phyloP scores from a whole-genome alignment of 1,140 invertebrate species.

The Odontomachus brunneus region DNA sequence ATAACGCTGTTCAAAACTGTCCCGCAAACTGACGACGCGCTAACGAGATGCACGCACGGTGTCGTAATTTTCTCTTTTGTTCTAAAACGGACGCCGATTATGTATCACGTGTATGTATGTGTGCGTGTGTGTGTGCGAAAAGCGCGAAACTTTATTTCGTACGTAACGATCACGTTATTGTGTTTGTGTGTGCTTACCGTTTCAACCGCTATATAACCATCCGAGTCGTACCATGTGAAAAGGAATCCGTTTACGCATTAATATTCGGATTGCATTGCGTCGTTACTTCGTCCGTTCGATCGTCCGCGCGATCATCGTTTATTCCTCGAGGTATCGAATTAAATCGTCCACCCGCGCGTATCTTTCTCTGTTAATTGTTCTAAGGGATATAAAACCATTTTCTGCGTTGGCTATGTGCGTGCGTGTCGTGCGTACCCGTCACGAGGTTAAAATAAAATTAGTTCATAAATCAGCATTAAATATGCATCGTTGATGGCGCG shows the following conservation, averaged over 20 bases:
- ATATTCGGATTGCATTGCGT: conserved; percentile 3
- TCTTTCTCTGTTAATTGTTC: neutral
- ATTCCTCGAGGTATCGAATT: conserved; percentile 30
- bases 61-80: conserved; percentile 52
- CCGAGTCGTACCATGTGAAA: conserved; percentile 6
- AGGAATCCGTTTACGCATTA: conserved; percentile 31
- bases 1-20: conserved; percentile 58
- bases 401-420: neutral
- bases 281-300: conserved; percentile 21
- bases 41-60: conserved; percentile 21
- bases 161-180: neutral
- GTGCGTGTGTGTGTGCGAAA: conserved; percentile 5
- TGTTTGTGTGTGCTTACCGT: conserved; percentile 13
- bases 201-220: conserved; percentile 47
- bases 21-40: neutral
- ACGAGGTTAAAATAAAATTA: conserved; percentile 42
- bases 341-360: conserved; percentile 19
- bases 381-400: conserved; percentile 10
- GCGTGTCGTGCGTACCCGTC: no score
- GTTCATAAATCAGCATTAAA: conserved; percentile 64
- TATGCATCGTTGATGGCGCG: conserved; percentile 56
- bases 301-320: conserved; percentile 15
- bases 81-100: conserved; percentile 30
- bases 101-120: no score
- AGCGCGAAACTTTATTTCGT: conserved; percentile 39